phyloP scores from a whole-genome alignment of 2,888 invertebrate species.

The Altica lythri region DNA sequence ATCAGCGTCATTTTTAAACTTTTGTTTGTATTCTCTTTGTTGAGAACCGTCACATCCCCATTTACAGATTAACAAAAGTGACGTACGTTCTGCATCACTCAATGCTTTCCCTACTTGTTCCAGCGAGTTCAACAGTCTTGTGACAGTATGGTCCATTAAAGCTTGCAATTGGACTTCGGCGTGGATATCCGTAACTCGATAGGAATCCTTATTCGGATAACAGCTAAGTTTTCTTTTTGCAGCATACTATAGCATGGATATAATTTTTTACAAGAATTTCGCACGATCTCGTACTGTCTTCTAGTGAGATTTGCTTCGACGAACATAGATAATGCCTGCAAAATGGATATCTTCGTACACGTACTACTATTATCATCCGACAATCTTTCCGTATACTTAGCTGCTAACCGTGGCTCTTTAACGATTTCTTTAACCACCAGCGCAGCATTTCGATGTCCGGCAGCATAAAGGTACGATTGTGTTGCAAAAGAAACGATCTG shows the following conservation, averaged over 20 bases:
- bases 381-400: slow-evolving; percentile 21
- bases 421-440: slow-evolving; percentile 9
- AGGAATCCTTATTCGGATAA: slow-evolving; percentile 14
- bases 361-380: background rate
- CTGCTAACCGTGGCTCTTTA: slow-evolving; percentile 7
- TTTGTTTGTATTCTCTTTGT: slow-evolving; percentile 43
- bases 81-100: slow-evolving; percentile 1
- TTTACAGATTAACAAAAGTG: slow-evolving; percentile 36
- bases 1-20: slow-evolving; percentile 37
- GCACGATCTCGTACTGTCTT: slow-evolving; percentile 22
- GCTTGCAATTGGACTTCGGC: slow-evolving; percentile 16
- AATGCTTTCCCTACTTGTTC: slow-evolving; percentile 8
- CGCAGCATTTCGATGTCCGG: slow-evolving; percentile 12
- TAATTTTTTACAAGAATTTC: slow-evolving; percentile 7
- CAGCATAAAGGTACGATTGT: background rate
- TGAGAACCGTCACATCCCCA: slow-evolving; percentile 42
- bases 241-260: slow-evolving; percentile 21
- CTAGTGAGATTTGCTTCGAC: slow-evolving; percentile 22
- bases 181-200: slow-evolving; percentile 13
- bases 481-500: background rate
- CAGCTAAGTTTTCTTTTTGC: slow-evolving; percentile 19
- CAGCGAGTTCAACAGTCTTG: slow-evolving; percentile 14
- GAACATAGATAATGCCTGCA: slow-evolving; percentile 22
- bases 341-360: slow-evolving; percentile 1
- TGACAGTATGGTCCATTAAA: slow-evolving; percentile 14